phyloP scores from a whole-genome alignment of 2,113 vertebrate genomes.

The Chaetodon trifascialis region DNA sequence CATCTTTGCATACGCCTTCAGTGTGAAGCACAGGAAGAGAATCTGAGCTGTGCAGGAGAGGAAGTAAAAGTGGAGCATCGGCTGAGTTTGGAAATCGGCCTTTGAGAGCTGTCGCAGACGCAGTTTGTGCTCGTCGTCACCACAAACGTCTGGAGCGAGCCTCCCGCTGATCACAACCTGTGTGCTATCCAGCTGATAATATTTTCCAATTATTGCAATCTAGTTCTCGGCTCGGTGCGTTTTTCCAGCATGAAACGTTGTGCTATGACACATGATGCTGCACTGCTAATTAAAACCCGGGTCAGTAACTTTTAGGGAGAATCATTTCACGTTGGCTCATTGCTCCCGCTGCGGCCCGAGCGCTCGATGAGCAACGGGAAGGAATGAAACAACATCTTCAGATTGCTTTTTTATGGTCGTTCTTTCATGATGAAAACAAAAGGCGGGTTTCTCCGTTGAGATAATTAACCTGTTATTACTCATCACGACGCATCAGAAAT shows the following conservation, averaged over 20 bases:
- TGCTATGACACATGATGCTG: background rate
- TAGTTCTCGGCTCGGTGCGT: constrained; percentile 1
- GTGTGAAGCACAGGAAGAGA: background rate
- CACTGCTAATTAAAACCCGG: constrained; percentile 28
- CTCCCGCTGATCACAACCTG: constrained; percentile 1
- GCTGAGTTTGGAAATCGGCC: constrained; percentile 12
- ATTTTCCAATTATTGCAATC: constrained; percentile 14
- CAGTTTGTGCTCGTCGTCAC: background rate
- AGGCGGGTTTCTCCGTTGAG: background rate
- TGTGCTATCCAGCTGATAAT: background rate
- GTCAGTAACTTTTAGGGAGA: constrained; percentile 16
- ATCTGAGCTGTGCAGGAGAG: constrained; percentile 3
- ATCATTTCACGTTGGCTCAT: constrained; percentile 4
- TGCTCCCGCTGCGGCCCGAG: background rate
- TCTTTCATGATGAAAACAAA: constrained; percentile 8
- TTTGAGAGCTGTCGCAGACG: constrained; percentile 16
- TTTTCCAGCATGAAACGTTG: background rate
- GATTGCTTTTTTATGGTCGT: background rate
- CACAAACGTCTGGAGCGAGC: background rate
- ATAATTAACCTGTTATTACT: background rate
- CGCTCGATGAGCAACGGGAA: background rate
- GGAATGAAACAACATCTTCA: background rate
- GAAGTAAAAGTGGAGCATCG: background rate
- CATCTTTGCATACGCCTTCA: background rate
- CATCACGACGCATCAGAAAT: background rate